Evolutionary conservation across 1,140 invertebrate genomes (phyloP).

Genomic region (Lepidurus packardi): DNA sequence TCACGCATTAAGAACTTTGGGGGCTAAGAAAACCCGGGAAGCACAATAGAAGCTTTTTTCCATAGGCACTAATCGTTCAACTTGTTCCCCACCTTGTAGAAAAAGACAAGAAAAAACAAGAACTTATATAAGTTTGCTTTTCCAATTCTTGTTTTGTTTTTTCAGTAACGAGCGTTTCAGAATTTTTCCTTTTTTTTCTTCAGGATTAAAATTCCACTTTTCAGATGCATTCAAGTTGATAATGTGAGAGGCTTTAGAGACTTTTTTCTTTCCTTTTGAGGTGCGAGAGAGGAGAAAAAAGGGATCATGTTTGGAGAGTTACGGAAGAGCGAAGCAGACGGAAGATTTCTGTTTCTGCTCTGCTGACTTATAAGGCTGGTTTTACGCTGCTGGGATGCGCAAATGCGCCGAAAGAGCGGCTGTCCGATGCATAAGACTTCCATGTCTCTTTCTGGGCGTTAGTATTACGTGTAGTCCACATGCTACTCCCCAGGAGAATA

Average conservation of each 20-base stretch:
- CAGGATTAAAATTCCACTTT: background rate
- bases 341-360: too few species aligned
- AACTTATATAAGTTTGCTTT: background rate
- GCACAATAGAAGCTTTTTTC: background rate
- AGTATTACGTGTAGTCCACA: background rate
- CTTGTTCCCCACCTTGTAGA: background rate
- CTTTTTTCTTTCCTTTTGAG: background rate
- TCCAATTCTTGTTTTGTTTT: too few species aligned
- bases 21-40: background rate
- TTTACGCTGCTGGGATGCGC: background rate
- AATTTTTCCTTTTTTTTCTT: too few species aligned
- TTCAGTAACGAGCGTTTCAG: too few species aligned
- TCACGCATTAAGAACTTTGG: background rate
- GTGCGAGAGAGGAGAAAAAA: background rate
- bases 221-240: background rate
- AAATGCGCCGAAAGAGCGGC: background rate
- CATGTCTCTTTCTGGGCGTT: background rate
- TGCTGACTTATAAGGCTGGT: too few species aligned
- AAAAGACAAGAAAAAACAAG: background rate
- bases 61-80: background rate
- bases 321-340: background rate
- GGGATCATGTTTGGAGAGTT: background rate
- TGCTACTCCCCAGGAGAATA: slow-evolving; percentile 5
- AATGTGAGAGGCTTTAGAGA: background rate
- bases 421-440: background rate